Base-by-base conservation (phyloP, 2,113 vertebrate species). In the Castor canadensis region DNA sequence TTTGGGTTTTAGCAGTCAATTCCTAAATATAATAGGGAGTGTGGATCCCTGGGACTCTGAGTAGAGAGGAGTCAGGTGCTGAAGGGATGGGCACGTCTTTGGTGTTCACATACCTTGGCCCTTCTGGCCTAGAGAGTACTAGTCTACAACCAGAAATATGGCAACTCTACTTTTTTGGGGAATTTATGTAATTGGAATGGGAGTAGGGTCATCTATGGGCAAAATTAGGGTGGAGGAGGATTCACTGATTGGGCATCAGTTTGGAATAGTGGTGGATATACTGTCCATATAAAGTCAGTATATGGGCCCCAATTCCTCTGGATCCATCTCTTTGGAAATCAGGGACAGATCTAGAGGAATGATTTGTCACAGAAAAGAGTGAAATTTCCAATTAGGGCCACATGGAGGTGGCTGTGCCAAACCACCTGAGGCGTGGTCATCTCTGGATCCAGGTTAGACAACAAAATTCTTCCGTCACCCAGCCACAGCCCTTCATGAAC, bases 1-100 rank as follows among this genome's bases (percentile, higher is more conserved):
- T 93, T 72, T 79, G 80, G 17, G n/a, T 94, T 93, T 88, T 47
- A 92, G 67, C 66, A 93, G 40, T 72, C 54, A 60, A 0, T 71
- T 87, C 28, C 83, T 69, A 89, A 83, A 62, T 54, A 86, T 8
- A 88, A 49, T 20, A 58, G 45, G 26, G 7, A 16, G 4, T 16
- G 6, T 20, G 45, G 26, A n/a, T 76, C 26, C 77, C 56, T 90
- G 49, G 60, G 76, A 84, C 22, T 40, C 28, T 26, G 54, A 5
- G 17, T 12, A 58, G 28, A 86, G 58, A 52, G 47, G 40, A 43
- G 71, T 89, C 38, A 6, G 32, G n/a, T 30, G 38, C 19, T 66
- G 26, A 38, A 60, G 1, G 17, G 12, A 12, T 40, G 30, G 28
- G 11, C 30, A 19, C 45, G 24, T 49, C 72, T 72, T 72, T 24